Base-by-base conservation (phyloP, 1,140 invertebrate species). In the Trachymyrmex cornetzi region DNA sequence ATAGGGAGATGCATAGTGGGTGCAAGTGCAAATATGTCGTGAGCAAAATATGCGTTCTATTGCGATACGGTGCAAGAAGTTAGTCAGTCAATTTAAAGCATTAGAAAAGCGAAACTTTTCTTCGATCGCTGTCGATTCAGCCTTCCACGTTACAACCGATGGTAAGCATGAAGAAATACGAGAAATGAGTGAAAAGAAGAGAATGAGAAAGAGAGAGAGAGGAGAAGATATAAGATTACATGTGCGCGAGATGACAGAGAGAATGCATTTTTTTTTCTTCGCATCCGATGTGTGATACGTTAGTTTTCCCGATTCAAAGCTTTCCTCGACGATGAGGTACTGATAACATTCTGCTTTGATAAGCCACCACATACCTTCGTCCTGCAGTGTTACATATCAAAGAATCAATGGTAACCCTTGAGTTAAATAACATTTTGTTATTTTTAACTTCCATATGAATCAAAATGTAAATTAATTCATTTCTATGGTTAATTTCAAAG, bases 1-100 rank as follows among this genome's bases (percentile, higher is more conserved):
- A 87, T 57, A 57, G 72, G 69, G 66, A 75, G 63, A 90, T 79
- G 79, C 48, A 74, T 59, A 55, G 48, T 82, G 9, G 79, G 82
- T 88, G 86, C 89, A 86, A 88, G 12, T 86, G 77, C 63, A 64
- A 57, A 57, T 63, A 77, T 77, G 66, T 67, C n/a, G 48, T 69
- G 75, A 85, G 38, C 69, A 59, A 79, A 79, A 80, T 67, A 57
- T 85, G 19, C 53, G 4, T 85, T 77, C 16, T 19, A 7, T 7
- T 11, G 34, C 55, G 48, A 77, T 85, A 63, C 11, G 11, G 9
- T 74, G 48, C 12, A 79, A 6, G 16, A n/a, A 61, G 55, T 61
- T 74, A 30, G 50, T 74, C 30, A 30, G 50, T 74, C 48, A 30
- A 30, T 30, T 24, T 77, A 57, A 85, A 85, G 61, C 82, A 9